Base-by-base conservation (phyloP, 2,888 invertebrate species). In the Polydrusus pterygomalis region DNA sequence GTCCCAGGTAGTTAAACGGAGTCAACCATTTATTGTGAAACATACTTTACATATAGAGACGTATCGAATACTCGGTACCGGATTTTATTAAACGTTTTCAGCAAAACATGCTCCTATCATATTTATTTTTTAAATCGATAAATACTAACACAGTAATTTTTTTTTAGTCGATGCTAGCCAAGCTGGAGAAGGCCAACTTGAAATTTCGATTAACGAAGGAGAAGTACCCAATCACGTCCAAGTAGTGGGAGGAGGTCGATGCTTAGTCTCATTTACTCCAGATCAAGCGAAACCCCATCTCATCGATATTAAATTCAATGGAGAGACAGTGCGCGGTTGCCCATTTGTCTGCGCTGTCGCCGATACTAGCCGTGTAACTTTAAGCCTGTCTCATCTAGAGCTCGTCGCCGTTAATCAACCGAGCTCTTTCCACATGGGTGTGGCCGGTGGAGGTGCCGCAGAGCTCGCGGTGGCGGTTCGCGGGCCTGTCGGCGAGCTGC, bases 191-290 rank as follows among this genome's bases (percentile, higher is more conserved):
- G 99, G 99, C 64, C 98, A 99, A 89, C 90, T 99, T 84, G 99
- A 99, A 91, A 99, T 99, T 85, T 98, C 98, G 83, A 98, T 99
- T 86, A 99, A 99, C 88, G 97, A 98, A 89, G 99, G 99, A 81
- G 97, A 98, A 90, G 97, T 99, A 78, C 98, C 99, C 62, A 99
- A 99, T 90, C 97, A 98, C 88, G 98, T 99, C 25, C 95, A 95
- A 89, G 97, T 98, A 69, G 96, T 98, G 15, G 97, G 97, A 38
- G 97, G 97, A 62, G 98, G 98, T 64, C 92, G 96, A 79, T 98
- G 97, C 85, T 91, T 97, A 62, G 97, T 98, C 40, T 96, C 96
- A 78, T 98, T 98, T 89, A 96, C 97, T 18, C 98, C 98, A 49
- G 97, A 97, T 87, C 92, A 94, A 80, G 93, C 96, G 1, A 96